A percentile compares a stretch with the other conserved stretches of the same genome.
These are phyloP conservation scores for Scyliorhinus canicula DNA, from an alignment of 2,797 vertebrate genomes.

Conservation along the genomic window DNA sequence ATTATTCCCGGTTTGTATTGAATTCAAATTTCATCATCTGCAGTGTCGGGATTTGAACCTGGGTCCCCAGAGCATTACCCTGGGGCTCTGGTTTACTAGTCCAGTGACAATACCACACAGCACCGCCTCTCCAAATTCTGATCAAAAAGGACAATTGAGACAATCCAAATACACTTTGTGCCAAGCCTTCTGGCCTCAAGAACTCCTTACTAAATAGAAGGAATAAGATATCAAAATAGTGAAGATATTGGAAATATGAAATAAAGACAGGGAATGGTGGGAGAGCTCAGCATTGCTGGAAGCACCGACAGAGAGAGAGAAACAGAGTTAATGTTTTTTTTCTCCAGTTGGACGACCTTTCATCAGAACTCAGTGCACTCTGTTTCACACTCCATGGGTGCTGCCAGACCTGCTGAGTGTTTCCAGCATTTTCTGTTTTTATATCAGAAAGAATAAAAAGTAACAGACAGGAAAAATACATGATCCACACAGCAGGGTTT, in stretches of 20 bases:
- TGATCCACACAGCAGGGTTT: background rate
- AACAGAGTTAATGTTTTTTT: background rate
- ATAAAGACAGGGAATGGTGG: no score
- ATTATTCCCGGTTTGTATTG: no score
- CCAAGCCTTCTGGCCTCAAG: background rate
- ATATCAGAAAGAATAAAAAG: background rate
- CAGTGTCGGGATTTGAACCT: no score
- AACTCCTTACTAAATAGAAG: background rate
- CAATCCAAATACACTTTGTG: background rate
- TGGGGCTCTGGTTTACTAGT: no score
- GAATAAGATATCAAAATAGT: background rate
- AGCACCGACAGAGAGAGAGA: no score
- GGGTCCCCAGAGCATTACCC: no score
- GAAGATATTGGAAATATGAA: no score
- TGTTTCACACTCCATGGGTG: background rate
- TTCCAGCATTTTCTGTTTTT: background rate
- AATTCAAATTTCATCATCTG: no score
- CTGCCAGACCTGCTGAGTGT: background rate
- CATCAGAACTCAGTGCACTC: background rate
- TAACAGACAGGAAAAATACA: background rate
- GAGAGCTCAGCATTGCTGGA: no score
- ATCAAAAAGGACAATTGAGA: background rate
- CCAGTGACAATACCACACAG: no score
- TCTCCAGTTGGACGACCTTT: background rate
- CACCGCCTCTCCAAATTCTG: background rate